Evolutionary conservation across 1,140 invertebrate genomes (phyloP).

Genomic region (Neoseiulus cucumeris): DNA sequence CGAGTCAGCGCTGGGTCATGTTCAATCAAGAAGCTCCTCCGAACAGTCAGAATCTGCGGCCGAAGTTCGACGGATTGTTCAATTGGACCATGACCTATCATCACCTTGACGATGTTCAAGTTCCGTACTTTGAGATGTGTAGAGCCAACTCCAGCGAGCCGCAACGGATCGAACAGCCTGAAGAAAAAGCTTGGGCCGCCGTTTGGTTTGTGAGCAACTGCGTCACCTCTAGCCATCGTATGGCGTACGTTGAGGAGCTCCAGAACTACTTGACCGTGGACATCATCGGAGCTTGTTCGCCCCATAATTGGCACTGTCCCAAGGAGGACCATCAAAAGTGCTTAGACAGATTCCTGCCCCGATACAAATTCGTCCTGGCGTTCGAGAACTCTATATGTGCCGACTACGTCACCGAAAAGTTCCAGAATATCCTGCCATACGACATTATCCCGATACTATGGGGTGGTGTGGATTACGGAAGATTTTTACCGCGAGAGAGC

Average conservation of each 20-base stretch:
- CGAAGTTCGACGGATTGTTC: conserved; percentile 21
- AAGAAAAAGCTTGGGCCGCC: conserved; percentile 1
- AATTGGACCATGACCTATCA: conserved; percentile 33
- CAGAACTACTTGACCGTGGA: conserved; percentile 22
- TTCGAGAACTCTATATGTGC: conserved; percentile 50
- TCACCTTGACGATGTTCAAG: conserved; percentile 22
- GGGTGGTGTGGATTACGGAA: conserved; percentile 18
- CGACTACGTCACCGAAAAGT: conserved; percentile 49
- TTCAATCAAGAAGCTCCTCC: conserved; percentile 38
- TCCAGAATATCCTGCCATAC: conserved; percentile 22
- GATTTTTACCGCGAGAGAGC: conserved; percentile 18
- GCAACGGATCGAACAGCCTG: too few species aligned
- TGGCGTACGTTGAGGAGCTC: conserved; percentile 19
- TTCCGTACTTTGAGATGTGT: background rate
- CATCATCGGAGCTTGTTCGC: conserved; percentile 23
- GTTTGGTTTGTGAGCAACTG: background rate
- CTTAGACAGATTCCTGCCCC: conserved; percentile 26
- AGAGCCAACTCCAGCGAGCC: background rate
- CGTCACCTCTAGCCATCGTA: background rate
- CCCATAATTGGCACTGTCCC: conserved; percentile 26
- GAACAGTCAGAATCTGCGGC: conserved; percentile 14
- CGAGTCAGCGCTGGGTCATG: conserved; percentile 38
- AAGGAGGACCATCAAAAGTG: conserved; percentile 40
- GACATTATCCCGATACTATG: conserved; percentile 22
- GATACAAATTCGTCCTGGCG: conserved; percentile 50